Evolutionary conservation across 2,888 invertebrate genomes (phyloP).

Genomic region (Phania funesta): DNA sequence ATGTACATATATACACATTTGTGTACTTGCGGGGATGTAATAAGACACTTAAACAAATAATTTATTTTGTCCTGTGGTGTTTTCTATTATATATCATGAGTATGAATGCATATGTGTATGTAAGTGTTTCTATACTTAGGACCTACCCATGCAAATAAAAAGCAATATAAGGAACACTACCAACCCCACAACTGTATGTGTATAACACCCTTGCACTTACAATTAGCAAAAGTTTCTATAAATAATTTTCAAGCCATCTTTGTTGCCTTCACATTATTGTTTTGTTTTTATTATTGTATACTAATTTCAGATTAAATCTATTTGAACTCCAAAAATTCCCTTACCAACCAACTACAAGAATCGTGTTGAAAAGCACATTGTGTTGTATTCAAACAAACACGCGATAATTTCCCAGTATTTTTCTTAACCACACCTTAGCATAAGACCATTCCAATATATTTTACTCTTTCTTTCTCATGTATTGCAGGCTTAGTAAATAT

Average conservation of each 20-base stretch:
- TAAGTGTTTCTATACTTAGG: background rate
- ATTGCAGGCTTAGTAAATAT: background rate
- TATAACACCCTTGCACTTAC: slow-evolving; percentile 43
- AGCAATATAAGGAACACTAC: background rate
- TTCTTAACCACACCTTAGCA: slow-evolving; percentile 67
- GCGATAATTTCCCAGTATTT: slow-evolving; percentile 74
- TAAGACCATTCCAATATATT: background rate
- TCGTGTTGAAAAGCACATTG: background rate
- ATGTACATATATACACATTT: background rate
- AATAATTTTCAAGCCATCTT: background rate
- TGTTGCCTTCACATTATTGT: slow-evolving; percentile 8
- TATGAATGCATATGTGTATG: background rate
- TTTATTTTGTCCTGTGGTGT: too few relatives aligned
- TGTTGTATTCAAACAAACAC: background rate
- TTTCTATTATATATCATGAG: too few relatives aligned
- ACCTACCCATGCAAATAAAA: background rate
- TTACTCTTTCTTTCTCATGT: slow-evolving; percentile 60
- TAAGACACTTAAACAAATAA: too few relatives aligned
- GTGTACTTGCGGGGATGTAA: background rate
- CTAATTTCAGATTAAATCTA: slow-evolving; percentile 43
- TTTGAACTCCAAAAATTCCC: slow-evolving; percentile 7
- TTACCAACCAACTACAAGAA: background rate
- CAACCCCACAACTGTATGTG: background rate
- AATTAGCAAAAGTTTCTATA: slow-evolving; percentile 32
- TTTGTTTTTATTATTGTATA: background rate